Evolutionary conservation across 2,888 invertebrate genomes (phyloP).

Genomic region (Caradrina clavipalpis): DNA sequence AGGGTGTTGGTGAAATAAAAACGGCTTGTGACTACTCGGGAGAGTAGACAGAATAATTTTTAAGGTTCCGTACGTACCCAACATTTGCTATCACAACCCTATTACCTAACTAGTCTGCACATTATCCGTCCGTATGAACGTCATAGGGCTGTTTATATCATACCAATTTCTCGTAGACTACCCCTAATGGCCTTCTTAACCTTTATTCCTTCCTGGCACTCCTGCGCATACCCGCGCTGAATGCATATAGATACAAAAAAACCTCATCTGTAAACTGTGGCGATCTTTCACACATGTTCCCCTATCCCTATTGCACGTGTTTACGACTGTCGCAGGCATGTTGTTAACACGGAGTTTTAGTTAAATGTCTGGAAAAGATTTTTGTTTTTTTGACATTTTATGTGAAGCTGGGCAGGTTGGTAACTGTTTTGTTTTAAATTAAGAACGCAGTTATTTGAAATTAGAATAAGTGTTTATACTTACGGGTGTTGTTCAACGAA

Average conservation of each 20-base stretch:
- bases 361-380: constrained; percentile 12
- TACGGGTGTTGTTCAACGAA: no score
- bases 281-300: constrained; percentile 49
- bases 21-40: no score
- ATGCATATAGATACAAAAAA: constrained; percentile 17
- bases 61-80: no score
- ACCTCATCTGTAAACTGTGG: constrained; percentile 38
- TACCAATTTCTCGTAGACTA: no score
- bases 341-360: background rate
- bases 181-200: background rate
- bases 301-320: constrained; percentile 43
- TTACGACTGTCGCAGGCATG: constrained; percentile 29
- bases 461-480: no score
- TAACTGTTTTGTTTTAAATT: background rate
- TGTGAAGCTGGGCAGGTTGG: no score
- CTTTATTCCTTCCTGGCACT: background rate
- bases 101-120: no score
- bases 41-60: no score
- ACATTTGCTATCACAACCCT: no score
- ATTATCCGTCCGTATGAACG: no score
- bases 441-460: background rate
- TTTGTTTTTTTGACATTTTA: background rate
- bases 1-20: no score
- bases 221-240: background rate
- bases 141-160: no score